phyloP scores from a whole-genome alignment of 2,888 invertebrate species.

The Drosophila birchii region DNA sequence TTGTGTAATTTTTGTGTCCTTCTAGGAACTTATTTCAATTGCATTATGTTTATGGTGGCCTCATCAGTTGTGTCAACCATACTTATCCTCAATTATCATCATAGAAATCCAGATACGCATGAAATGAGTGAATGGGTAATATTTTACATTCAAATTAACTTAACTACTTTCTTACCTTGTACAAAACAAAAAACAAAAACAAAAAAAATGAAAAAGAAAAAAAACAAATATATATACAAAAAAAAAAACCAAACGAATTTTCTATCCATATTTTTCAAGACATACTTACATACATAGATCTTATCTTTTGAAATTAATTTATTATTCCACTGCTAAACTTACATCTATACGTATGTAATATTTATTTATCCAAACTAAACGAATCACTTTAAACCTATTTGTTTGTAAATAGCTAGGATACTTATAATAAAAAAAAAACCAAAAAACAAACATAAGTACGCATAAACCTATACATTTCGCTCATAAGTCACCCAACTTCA shows the following conservation, averaged over 20 bases:
- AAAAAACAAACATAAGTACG: constrained; percentile 16
- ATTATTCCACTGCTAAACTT: constrained; percentile 31
- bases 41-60: constrained; percentile 99
- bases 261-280: constrained; percentile 30
- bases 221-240: constrained; percentile 3
- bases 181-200: constrained; percentile 35
- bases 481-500: constrained; percentile 31
- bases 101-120: constrained; percentile 98
- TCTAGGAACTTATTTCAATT: constrained; percentile 98
- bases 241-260: constrained; percentile 18
- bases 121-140: constrained; percentile 98
- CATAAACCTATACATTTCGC: constrained; percentile 32
- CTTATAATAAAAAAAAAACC: constrained; percentile 23
- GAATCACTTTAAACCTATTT: constrained; percentile 34
- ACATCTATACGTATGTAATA: constrained; percentile 13
- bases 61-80: constrained; percentile 99
- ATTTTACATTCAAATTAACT: constrained; percentile 78
- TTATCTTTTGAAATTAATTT: constrained; percentile 26
- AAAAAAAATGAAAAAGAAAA: constrained; percentile 15
- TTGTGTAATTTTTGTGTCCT: constrained; percentile 86
- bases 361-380: constrained; percentile 36
- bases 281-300: constrained; percentile 29
- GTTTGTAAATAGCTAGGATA: constrained; percentile 37
- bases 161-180: constrained; percentile 61
- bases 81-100: constrained; percentile 98